phyloP scores from a whole-genome alignment of 2,797 vertebrate genomes.

The Brachymystax lenok region DNA sequence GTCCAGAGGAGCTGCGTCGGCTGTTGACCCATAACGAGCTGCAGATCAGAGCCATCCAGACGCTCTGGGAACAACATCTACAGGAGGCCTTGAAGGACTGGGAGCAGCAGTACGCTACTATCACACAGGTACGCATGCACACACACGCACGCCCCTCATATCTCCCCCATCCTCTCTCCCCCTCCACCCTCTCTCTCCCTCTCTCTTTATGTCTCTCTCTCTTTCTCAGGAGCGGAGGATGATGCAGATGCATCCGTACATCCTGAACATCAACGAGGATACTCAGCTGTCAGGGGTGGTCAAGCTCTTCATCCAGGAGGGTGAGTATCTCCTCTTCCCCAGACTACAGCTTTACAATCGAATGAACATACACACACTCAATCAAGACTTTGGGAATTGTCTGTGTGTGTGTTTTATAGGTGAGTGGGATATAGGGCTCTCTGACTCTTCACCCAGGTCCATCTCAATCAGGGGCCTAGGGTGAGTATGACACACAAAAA shows the following conservation, averaged over 20 bases:
- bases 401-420: slow-evolving; percentile 65
- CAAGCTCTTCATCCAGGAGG: slow-evolving; percentile 85
- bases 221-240: slow-evolving; percentile 79
- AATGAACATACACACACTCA: not conserved
- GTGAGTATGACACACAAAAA: slow-evolving; percentile 61
- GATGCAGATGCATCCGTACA: slow-evolving; percentile 85
- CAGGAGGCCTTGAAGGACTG: slow-evolving; percentile 84
- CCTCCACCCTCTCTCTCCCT: not conserved
- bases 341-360: not conserved
- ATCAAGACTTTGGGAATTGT: not conserved
- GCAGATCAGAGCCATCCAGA: slow-evolving; percentile 76
- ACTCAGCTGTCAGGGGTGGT: slow-evolving; percentile 87
- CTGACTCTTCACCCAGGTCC: slow-evolving; percentile 65
- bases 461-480: slow-evolving; percentile 84
- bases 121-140: slow-evolving; percentile 76
- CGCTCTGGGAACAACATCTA: slow-evolving; percentile 84
- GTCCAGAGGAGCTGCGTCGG: slow-evolving; percentile 76
- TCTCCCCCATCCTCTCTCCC: not conserved
- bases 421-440: slow-evolving; percentile 79
- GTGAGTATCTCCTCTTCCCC: slow-evolving; percentile 55
- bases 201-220: not conserved
- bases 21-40: slow-evolving; percentile 79
- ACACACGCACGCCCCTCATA: not conserved
- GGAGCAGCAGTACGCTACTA: slow-evolving; percentile 78
- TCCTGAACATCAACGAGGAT: slow-evolving; percentile 88